These are phyloP conservation scores for Noctua janthe DNA, from an alignment of 2,888 invertebrate genomes.

Conservation along the genomic window DNA sequence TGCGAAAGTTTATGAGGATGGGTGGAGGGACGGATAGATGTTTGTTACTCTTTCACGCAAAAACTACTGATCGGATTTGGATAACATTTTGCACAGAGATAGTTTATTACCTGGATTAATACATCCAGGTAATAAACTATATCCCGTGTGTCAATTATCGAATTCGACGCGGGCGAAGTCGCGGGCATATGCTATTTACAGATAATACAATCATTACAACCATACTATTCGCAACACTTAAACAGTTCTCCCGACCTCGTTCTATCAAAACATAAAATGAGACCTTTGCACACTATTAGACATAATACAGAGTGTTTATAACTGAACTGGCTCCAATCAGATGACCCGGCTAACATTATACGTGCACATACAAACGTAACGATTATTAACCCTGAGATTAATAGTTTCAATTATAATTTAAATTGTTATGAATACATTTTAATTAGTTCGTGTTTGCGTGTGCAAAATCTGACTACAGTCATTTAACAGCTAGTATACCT, in stretches of 20 bases:
- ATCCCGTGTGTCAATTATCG: too few species aligned
- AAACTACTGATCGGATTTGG: too few species aligned
- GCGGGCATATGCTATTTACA: too few species aligned
- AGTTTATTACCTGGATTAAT: too few species aligned
- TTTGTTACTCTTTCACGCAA: too few species aligned
- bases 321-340: constrained; percentile 53
- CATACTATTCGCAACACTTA: constrained; percentile 31
- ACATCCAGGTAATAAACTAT: too few species aligned
- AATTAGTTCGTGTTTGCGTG: constrained; percentile 1
- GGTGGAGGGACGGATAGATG: too few species aligned
- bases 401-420: constrained; percentile 19
- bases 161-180: too few species aligned
- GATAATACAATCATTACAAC: not conserved
- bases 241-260: constrained; percentile 43
- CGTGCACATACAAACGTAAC: constrained; percentile 1
- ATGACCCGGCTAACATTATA: constrained; percentile 53
- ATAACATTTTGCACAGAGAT: too few species aligned
- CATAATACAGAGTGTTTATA: constrained; percentile 58
- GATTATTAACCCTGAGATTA: constrained; percentile 46
- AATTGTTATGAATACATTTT: constrained; percentile 1
- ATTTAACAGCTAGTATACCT: not conserved
- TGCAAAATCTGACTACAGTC: not conserved
- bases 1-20: too few species aligned
- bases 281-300: constrained; percentile 66
- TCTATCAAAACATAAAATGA: constrained; percentile 44